Percentiles rank a stretch among this genome's conserved stretches.
These are phyloP conservation scores for Dicrostonyx torquatus DNA, from an alignment of 2,797 vertebrate species.

Conservation along the genomic window DNA sequence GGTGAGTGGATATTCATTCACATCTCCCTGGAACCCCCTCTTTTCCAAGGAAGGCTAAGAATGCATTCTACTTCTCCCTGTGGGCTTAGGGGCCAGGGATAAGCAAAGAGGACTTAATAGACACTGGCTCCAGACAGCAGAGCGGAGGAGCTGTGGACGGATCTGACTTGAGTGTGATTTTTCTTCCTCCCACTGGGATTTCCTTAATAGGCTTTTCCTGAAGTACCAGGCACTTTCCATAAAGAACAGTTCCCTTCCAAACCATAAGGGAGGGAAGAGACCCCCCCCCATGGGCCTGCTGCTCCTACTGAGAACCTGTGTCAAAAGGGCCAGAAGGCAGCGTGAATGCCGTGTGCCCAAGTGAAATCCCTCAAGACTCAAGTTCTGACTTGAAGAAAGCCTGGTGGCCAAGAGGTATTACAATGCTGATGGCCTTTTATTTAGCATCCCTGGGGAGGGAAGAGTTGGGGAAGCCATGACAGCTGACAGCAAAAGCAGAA, in stretches of 20 bases:
- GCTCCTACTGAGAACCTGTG: background rate
- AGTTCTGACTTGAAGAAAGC: constrained; percentile 13
- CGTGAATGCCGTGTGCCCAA: background rate
- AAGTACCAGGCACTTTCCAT: constrained; percentile 37
- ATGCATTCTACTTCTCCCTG: background rate
- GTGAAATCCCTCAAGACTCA: background rate
- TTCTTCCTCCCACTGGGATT: background rate
- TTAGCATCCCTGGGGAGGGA: background rate
- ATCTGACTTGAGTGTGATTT: rapidly evolving
- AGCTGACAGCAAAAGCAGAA: background rate
- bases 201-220: constrained; percentile 1
- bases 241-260: constrained; percentile 22
- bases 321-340: background rate
- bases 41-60: background rate
- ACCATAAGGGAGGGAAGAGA: background rate
- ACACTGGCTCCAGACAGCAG: background rate
- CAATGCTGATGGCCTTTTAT: background rate
- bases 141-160: rapidly evolving
- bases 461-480: rapidly evolving
- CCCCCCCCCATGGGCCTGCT: background rate
- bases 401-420: background rate
- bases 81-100: background rate
- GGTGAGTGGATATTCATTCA: background rate
- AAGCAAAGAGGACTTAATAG: background rate
- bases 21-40: background rate